These are phyloP conservation scores for Caenorhabditis virilis DNA, from an alignment of 2,888 invertebrate genomes.

Conservation along the genomic window DNA sequence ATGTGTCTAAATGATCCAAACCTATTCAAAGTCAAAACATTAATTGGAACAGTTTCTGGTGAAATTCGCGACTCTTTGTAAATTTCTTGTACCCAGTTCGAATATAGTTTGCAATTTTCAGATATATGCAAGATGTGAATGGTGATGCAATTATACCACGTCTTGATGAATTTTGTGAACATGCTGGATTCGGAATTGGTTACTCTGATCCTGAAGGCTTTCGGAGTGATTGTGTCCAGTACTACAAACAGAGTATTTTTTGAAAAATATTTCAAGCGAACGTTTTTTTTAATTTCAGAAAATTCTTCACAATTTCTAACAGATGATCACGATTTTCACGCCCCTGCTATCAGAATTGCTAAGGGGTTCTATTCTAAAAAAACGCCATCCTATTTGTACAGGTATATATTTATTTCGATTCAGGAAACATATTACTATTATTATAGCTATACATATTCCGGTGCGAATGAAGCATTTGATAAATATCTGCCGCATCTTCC, in stretches of 20 bases:
- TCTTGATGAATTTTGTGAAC: conserved; percentile 14
- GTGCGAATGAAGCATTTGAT: conserved; percentile 25
- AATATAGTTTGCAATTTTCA: no score
- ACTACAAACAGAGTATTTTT: not conserved
- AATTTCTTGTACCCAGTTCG: no score
- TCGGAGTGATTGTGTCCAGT: not conserved
- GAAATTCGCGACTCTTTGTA: conserved; percentile 10
- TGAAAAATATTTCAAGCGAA: no score
- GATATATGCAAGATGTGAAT: no score
- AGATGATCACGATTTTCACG: conserved; percentile 26
- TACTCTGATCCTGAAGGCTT: conserved; percentile 8
- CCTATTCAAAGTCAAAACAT: conserved; percentile 9
- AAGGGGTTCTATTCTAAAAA: conserved; percentile 6
- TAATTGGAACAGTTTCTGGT: conserved; percentile 18
- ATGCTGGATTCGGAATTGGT: conserved; percentile 12
- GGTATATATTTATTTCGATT: conserved; percentile 3
- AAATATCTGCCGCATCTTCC: conserved; percentile 15
- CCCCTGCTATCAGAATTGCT: conserved; percentile 7
- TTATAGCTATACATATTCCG: conserved; percentile 32
- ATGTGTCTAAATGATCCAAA: not conserved
- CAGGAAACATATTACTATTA: not conserved
- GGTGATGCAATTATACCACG: not conserved
- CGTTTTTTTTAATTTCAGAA: conserved; percentile 3
- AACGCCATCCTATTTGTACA: conserved; percentile 20
- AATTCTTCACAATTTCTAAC: conserved; percentile 6